Evolutionary conservation across 35 echinoderm and acorn worm species (phyloP), one percentile per base, ranked within the genome.

Genomic region (Strongylocentrotus purpuratus): DNA sequence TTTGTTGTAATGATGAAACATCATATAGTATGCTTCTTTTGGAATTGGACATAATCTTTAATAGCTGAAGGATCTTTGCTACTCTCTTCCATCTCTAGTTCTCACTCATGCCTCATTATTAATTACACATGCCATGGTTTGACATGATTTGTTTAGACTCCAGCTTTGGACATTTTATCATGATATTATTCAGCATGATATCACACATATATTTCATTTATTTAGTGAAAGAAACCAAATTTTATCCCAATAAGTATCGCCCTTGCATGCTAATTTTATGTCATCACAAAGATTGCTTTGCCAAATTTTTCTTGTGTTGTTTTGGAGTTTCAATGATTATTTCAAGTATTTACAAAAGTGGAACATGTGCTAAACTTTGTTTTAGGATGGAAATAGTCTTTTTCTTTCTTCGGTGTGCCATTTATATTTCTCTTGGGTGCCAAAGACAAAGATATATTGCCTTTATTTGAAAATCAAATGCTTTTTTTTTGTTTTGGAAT

Each of bases 401-500:
- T 31, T 92, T 48, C 17, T 92, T 35, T 31, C 32, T 48, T 46
- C 45, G 32, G 91, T 58, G 28, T 41, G 46, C n/a, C 32, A 92
- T 48, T 46, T 5, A 78, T 78, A 78, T 78, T 28, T 78, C 2
- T 78, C 91, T 50, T 92, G 59, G 20, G 46, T 93, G 59, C 91
- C 47, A 93, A 55, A 31, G 91, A 52, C n/a, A 18, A 93, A 93
- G 20, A 55, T 28, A 25, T 55, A 93, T 55, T 55, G 47, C 46
- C 59, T 46, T 92, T 92, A 47, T 92, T 92, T 92, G 45, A 17
- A 92, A 52, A 22, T 33, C 33, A 93, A 93, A 58, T 31, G 25
- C 31, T 31, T 60, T 55, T 93, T 32, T 93, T 33, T 31, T 93
- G 32, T 93, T 93, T 90, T 46, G 46, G n/a, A 55, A 93, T 52